phyloP scores from a whole-genome alignment of 2,797 vertebrate genomes.

The Trachurus trachurus region DNA sequence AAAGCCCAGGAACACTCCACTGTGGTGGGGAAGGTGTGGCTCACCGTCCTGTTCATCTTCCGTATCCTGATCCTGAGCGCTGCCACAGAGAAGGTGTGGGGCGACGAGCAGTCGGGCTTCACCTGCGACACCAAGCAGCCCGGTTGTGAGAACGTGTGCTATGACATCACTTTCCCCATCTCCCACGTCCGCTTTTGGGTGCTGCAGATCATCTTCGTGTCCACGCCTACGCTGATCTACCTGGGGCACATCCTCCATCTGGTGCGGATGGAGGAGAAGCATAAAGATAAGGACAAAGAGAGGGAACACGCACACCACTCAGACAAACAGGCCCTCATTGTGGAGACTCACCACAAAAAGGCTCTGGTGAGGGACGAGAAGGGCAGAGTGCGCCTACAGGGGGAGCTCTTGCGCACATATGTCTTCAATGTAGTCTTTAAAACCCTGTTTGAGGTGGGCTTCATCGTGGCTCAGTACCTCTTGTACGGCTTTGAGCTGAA shows the following conservation, averaged over 20 bases:
- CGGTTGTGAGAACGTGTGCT: conserved; percentile 92
- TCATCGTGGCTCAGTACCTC: conserved; percentile 90
- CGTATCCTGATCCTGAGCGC: conserved; percentile 90
- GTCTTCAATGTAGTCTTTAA: conserved; percentile 90
- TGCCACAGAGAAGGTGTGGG: conserved; percentile 91
- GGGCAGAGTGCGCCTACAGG: conserved; percentile 86
- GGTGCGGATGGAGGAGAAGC: conserved; percentile 90
- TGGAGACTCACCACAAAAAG: conserved; percentile 64
- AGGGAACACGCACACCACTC: conserved; percentile 21
- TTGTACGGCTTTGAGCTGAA: conserved; percentile 91
- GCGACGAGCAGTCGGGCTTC: conserved; percentile 90
- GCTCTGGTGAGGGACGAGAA: conserved; percentile 67
- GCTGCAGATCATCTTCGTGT: conserved; percentile 94
- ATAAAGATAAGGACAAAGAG: conserved; percentile 67
- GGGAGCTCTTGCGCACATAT: conserved; percentile 89
- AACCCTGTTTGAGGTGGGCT: conserved; percentile 91
- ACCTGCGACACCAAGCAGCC: conserved; percentile 93
- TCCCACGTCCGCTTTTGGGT: conserved; percentile 94
- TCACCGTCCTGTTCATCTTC: conserved; percentile 91
- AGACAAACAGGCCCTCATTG: conserved; percentile 69
- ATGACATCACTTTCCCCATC: conserved; percentile 92
- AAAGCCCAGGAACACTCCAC: conserved; percentile 92
- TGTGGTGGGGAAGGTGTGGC: conserved; percentile 92
- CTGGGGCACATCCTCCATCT: conserved; percentile 92
- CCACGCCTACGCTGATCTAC: conserved; percentile 91